Percentiles rank a stretch among this genome's conserved stretches.
Evolutionary conservation across 1,140 invertebrate genomes (phyloP).

Genomic region (Drosophila willistoni): DNA sequence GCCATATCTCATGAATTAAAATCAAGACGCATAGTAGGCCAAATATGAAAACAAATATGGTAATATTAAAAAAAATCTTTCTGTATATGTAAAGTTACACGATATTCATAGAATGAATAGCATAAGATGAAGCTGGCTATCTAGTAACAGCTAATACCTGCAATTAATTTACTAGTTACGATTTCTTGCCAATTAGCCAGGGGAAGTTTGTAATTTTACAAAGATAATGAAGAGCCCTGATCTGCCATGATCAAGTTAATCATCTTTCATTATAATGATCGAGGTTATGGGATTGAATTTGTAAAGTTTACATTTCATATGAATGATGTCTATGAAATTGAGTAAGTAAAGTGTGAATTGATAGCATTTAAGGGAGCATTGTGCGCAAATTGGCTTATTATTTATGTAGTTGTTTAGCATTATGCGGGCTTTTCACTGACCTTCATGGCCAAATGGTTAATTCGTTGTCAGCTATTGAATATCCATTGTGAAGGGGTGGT

Average conservation of each 20-base stretch:
- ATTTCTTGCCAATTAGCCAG: no score
- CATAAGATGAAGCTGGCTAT: no score
- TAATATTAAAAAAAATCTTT: no score
- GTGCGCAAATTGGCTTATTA: constrained; percentile 9
- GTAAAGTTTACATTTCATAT: not conserved
- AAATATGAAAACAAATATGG: no score
- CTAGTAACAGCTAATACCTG: no score
- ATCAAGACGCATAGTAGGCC: no score
- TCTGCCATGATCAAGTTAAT: not conserved
- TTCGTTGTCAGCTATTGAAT: constrained; percentile 19
- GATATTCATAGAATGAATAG: no score
- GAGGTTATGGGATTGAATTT: not conserved
- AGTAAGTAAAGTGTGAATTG: constrained; percentile 4
- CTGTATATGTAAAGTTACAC: no score
- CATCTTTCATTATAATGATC: not conserved
- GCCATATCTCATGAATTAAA: no score
- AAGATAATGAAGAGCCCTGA: not conserved
- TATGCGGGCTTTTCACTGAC: constrained; percentile 13
- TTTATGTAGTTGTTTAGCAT: not conserved
- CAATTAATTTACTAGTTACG: no score
- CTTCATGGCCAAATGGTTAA: constrained; percentile 25
- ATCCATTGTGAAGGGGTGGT: constrained; percentile 21
- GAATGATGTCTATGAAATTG: constrained; percentile 2
- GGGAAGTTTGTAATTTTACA: not conserved
- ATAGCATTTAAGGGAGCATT: constrained; percentile 18